These are phyloP conservation scores for Cynoglossus semilaevis DNA, from an alignment of 2,113 vertebrate species.

Conservation along the genomic window DNA sequence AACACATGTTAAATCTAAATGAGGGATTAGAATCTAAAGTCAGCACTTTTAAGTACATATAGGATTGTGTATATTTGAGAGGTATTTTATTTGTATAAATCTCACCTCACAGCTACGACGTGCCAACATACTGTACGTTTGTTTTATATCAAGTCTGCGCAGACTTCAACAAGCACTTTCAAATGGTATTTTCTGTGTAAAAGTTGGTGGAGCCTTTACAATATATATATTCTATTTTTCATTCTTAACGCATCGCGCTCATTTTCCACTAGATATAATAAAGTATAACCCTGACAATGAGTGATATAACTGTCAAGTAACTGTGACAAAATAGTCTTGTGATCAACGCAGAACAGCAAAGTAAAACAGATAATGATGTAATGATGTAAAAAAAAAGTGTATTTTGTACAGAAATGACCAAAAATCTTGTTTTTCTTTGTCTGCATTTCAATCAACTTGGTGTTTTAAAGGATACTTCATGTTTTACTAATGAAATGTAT, in stretches of 20 bases:
- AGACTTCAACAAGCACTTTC: constrained; percentile 69
- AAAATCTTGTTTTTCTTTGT: constrained; percentile 51
- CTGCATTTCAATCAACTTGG: constrained; percentile 61
- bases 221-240: constrained; percentile 31
- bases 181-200: constrained; percentile 54
- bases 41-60: constrained; percentile 41
- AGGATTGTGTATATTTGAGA: constrained; percentile 57
- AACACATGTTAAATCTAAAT: constrained; percentile 37
- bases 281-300: constrained; percentile 26
- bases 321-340: constrained; percentile 34
- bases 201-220: constrained; percentile 57
- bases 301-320: constrained; percentile 33
- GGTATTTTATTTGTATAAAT: constrained; percentile 64
- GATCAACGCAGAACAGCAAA: constrained; percentile 23
- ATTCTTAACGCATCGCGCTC: too few relatives aligned
- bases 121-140: constrained; percentile 71
- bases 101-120: constrained; percentile 54
- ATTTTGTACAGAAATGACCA: constrained; percentile 57
- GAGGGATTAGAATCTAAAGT: constrained; percentile 29
- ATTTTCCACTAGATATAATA: too few relatives aligned
- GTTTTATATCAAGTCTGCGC: constrained; percentile 63
- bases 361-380: constrained; percentile 35
- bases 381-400: constrained; percentile 31
- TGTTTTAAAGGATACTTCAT: constrained; percentile 60
- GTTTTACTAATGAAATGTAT: constrained; percentile 60